phyloP scores from a whole-genome alignment of 2,888 invertebrate genomes.

The Rhodophaea formosa region DNA sequence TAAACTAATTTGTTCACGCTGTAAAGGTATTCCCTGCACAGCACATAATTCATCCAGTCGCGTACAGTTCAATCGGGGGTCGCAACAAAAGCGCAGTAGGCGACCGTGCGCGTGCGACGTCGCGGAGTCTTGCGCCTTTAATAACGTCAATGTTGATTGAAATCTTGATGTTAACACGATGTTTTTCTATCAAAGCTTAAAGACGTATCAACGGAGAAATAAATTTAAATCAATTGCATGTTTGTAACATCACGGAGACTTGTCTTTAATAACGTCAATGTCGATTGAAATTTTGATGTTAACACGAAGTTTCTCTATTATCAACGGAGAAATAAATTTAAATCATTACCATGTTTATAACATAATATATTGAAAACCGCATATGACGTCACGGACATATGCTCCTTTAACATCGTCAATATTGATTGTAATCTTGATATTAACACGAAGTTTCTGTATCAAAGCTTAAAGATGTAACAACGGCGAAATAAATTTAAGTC shows the following conservation, averaged over 20 bases:
- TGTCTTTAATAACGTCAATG: conserved; percentile 33
- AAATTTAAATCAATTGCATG: neutral
- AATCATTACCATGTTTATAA: too few species aligned
- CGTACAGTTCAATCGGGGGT: conserved; percentile 76
- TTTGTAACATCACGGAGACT: conserved; percentile 30
- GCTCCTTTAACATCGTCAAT: too few species aligned
- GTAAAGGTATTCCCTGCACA: conserved; percentile 36
- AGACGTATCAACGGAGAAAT: neutral
- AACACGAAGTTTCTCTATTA: too few species aligned
- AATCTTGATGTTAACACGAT: neutral
- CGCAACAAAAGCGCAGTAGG: conserved; percentile 70
- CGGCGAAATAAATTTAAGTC: too few species aligned
- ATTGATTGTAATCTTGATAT: too few species aligned
- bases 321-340: too few species aligned
- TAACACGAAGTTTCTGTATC: too few species aligned
- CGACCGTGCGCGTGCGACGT: conserved; percentile 61
- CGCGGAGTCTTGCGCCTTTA: conserved; percentile 35
- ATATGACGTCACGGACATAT: too few species aligned
- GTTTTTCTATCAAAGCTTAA: neutral
- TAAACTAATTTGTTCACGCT: conserved; percentile 26
- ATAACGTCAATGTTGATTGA: conserved; percentile 33
- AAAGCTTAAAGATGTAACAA: too few species aligned
- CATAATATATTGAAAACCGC: too few species aligned
- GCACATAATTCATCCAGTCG: conserved; percentile 73
- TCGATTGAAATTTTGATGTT: too few species aligned